Evolutionary conservation across 2,113 vertebrate genomes (phyloP).

Genomic region (Thunnus thynnus): DNA sequence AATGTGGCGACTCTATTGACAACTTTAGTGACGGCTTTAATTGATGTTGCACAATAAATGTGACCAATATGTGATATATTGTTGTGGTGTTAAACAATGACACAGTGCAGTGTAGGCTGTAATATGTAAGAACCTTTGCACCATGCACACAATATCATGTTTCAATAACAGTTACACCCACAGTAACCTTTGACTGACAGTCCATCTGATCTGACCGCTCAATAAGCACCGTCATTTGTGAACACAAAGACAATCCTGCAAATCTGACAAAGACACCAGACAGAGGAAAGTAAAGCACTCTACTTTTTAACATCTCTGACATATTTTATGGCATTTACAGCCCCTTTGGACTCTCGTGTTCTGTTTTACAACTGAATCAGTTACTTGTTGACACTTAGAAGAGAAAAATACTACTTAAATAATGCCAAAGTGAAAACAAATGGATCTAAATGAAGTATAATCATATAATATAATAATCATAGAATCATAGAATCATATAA

Average conservation of each 20-base stretch:
- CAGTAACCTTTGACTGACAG: background rate
- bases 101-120: background rate
- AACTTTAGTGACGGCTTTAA: background rate
- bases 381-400: background rate
- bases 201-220: background rate
- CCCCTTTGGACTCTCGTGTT: too few species aligned
- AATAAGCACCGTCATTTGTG: background rate
- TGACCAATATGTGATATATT: background rate
- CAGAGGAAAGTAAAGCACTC: too few species aligned
- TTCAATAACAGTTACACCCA: constrained; percentile 16
- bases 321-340: too few species aligned
- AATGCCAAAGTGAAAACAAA: background rate
- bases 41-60: background rate
- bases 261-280: background rate
- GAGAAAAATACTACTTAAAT: background rate
- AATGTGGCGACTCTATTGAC: too few species aligned
- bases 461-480: background rate
- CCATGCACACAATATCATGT: background rate
- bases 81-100: background rate
- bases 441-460: background rate
- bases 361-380: too few species aligned
- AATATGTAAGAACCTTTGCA: constrained; percentile 55
- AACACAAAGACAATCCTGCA: background rate
- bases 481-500: background rate
- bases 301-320: too few species aligned